Percentiles rank a stretch among this genome's conserved stretches.
These are phyloP conservation scores for Psilopsiagon aymara DNA, from an alignment of 2,113 vertebrate species.

Conservation along the genomic window DNA sequence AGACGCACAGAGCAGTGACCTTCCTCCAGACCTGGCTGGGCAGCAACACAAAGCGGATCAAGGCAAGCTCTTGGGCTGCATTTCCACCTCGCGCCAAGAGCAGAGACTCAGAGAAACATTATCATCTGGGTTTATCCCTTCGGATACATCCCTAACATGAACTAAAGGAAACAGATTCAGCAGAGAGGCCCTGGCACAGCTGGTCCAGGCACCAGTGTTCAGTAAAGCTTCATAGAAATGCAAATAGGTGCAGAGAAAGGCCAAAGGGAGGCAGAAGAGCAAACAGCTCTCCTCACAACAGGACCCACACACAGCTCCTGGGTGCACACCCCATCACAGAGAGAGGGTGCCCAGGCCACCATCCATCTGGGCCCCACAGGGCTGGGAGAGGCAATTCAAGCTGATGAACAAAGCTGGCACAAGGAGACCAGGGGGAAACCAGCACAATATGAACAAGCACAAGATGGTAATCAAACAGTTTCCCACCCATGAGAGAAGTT, in stretches of 20 bases:
- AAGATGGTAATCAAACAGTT: background rate
- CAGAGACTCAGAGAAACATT: background rate
- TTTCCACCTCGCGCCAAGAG: background rate
- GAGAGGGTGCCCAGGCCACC: background rate
- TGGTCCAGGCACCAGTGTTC: background rate
- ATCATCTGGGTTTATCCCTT: background rate
- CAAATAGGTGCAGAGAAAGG: background rate
- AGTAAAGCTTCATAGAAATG: background rate
- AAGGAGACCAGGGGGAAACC: background rate
- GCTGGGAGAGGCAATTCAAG: background rate
- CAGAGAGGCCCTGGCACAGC: background rate
- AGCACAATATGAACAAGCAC: background rate
- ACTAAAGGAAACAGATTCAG: background rate
- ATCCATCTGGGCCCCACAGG: background rate
- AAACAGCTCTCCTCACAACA: background rate
- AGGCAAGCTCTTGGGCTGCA: background rate
- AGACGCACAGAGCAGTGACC: background rate
- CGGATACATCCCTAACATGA: background rate
- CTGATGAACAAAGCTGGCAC: background rate
- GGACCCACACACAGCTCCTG: background rate
- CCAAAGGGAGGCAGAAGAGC: background rate
- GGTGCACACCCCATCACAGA: background rate
- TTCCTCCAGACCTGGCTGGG: background rate
- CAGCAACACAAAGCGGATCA: background rate
- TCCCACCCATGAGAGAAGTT: background rate